Percentiles rank a stretch among this genome's conserved stretches.
These are phyloP conservation scores for Nebria brevicollis DNA, from an alignment of 2,888 invertebrate genomes.

Conservation along the genomic window DNA sequence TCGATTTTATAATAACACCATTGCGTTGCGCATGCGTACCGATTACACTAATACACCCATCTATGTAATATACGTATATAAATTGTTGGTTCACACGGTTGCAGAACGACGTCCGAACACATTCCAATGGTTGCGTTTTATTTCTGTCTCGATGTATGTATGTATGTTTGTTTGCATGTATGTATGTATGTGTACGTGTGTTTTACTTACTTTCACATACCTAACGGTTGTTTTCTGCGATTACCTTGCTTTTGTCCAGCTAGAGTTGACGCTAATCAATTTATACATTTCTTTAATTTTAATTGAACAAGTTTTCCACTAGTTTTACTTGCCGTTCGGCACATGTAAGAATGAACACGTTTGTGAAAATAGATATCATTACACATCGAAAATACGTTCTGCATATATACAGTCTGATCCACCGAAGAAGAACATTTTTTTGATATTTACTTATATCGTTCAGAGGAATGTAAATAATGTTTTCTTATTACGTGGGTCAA, in stretches of 20 bases:
- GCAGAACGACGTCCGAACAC: not conserved
- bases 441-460: too few species aligned
- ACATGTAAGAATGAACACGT: too few species aligned
- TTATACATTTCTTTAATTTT: slow-evolving; percentile 34
- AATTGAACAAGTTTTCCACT: slow-evolving; percentile 25
- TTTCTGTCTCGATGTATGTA: slow-evolving; percentile 11
- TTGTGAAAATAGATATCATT: too few species aligned
- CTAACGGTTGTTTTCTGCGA: slow-evolving; percentile 38
- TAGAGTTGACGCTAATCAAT: not conserved
- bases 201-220: slow-evolving; percentile 44
- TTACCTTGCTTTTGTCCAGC: slow-evolving; percentile 30
- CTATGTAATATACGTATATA: not conserved
- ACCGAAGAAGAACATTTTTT: too few species aligned
- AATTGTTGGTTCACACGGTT: not conserved
- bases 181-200: slow-evolving; percentile 5
- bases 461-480: too few species aligned
- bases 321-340: too few species aligned
- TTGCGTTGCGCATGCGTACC: not conserved
- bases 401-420: too few species aligned
- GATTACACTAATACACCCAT: not conserved
- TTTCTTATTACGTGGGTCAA: too few species aligned
- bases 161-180: not conserved
- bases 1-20: not conserved
- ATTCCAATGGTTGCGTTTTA: not conserved
- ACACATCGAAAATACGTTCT: too few species aligned